Evolutionary conservation across 2,797 vertebrate genomes (phyloP).

Genomic region (Thamnophis elegans): DNA sequence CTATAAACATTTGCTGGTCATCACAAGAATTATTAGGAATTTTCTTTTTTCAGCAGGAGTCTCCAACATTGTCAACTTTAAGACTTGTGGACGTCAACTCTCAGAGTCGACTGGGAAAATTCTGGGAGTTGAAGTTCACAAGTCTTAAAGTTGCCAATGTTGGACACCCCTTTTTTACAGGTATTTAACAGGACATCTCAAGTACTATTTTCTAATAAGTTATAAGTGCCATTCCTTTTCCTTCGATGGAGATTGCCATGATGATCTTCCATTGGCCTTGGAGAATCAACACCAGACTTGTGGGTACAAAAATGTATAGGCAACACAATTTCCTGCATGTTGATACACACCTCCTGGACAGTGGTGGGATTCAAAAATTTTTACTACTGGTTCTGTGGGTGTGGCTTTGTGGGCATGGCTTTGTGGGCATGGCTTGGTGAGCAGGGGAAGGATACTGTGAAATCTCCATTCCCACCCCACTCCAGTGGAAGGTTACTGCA

Average conservation of each 20-base stretch:
- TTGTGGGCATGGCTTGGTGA: too few species aligned
- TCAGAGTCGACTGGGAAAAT: not conserved
- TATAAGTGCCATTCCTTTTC: not conserved
- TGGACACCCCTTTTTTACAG: not conserved
- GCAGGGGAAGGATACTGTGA: too few species aligned
- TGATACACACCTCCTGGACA: not conserved
- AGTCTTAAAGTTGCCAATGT: not conserved
- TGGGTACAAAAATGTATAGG: not conserved
- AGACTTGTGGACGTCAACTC: not conserved
- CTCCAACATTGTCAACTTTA: not conserved
- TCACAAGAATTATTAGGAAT: not conserved
- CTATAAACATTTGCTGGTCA: conserved; percentile 28
- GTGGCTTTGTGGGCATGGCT: too few species aligned
- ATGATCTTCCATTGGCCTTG: not conserved
- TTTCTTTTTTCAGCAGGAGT: not conserved
- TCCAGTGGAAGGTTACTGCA: too few species aligned
- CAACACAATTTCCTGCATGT: not conserved
- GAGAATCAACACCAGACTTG: not conserved
- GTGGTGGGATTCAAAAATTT: too few species aligned
- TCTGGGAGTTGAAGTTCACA: not conserved
- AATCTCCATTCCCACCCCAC: too few species aligned
- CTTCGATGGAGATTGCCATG: not conserved
- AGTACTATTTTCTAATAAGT: not conserved
- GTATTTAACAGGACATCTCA: not conserved
- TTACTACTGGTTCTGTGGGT: too few species aligned